Evolutionary conservation across 2,113 vertebrate genomes (phyloP).

Genomic region (Halcyon malimbica): DNA sequence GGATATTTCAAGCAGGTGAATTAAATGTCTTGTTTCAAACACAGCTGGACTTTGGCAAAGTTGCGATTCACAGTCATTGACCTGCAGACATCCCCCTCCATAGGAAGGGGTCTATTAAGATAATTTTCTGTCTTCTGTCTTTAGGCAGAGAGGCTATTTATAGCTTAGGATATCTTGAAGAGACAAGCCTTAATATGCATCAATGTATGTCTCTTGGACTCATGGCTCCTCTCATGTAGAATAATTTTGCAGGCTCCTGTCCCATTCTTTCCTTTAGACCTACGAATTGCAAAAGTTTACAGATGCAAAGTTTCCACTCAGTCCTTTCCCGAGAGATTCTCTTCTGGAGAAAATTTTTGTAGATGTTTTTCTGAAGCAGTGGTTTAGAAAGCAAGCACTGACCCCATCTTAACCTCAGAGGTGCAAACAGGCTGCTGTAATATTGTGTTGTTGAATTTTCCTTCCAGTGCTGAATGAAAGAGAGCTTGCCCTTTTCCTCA

Average conservation of each 20-base stretch:
- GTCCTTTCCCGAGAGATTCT: neutral
- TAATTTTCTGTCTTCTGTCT: neutral
- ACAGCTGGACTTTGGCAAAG: neutral
- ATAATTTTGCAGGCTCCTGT: neutral
- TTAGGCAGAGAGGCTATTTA: neutral
- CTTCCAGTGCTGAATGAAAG: slow-evolving; percentile 67
- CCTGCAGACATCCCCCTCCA: neutral
- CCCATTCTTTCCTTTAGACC: neutral
- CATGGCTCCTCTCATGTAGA: neutral
- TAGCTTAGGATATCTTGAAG: neutral
- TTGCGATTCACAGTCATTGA: neutral
- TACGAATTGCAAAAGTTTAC: neutral
- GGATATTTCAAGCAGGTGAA: neutral
- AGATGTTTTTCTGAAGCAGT: slow-evolving; percentile 35
- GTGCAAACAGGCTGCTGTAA: slow-evolving; percentile 30
- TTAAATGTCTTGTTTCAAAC: neutral
- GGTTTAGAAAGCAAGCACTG: slow-evolving; percentile 42
- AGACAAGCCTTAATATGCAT: neutral
- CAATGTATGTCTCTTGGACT: neutral
- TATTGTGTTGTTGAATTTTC: slow-evolving; percentile 71
- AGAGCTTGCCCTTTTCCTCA: slow-evolving; percentile 81
- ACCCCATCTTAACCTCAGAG: slow-evolving; percentile 41
- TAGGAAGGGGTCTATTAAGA: neutral
- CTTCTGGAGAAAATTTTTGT: neutral
- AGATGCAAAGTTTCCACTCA: neutral